A percentile compares a stretch with the other conserved stretches of the same genome.
phyloP scores from a whole-genome alignment of 2,797 vertebrate species.

The Todus mexicanus region DNA sequence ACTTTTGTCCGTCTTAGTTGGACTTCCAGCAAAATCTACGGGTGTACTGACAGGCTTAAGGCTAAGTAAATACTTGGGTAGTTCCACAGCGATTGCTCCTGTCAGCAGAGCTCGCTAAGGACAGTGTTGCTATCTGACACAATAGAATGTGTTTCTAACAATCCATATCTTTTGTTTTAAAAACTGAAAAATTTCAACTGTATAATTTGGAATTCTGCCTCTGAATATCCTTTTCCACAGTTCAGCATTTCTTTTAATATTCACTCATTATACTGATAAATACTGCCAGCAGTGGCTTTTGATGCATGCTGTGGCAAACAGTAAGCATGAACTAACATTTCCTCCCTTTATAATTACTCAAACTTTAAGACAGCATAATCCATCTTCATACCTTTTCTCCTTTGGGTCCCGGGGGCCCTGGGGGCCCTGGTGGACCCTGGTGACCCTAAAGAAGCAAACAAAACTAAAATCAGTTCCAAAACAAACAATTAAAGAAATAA shows the following conservation, averaged over 20 bases:
- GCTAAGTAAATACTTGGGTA: background rate
- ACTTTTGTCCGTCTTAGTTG: background rate
- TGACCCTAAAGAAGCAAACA: constrained; percentile 81
- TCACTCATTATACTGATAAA: background rate
- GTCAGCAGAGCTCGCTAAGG: background rate
- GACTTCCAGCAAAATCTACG: background rate
- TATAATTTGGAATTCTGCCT: background rate
- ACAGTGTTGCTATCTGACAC: background rate
- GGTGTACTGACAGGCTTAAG: background rate
- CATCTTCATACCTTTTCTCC: constrained; percentile 89
- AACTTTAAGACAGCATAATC: background rate
- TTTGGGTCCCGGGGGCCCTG: constrained; percentile 88
- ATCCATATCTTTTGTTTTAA: background rate
- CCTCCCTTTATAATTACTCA: background rate
- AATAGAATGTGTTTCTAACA: background rate
- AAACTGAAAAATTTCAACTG: background rate
- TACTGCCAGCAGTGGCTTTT: background rate
- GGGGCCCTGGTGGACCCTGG: constrained; percentile 82
- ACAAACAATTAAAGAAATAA: background rate
- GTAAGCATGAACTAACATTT: background rate
- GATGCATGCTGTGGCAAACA: background rate
- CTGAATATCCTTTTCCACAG: background rate
- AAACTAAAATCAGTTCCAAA: background rate
- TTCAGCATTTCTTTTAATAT: background rate
- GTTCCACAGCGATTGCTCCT: background rate